Evolutionary conservation across 2,797 vertebrate species (phyloP), one percentile per base, ranked within the genome.

Genomic region (Acropternis orthonyx): DNA sequence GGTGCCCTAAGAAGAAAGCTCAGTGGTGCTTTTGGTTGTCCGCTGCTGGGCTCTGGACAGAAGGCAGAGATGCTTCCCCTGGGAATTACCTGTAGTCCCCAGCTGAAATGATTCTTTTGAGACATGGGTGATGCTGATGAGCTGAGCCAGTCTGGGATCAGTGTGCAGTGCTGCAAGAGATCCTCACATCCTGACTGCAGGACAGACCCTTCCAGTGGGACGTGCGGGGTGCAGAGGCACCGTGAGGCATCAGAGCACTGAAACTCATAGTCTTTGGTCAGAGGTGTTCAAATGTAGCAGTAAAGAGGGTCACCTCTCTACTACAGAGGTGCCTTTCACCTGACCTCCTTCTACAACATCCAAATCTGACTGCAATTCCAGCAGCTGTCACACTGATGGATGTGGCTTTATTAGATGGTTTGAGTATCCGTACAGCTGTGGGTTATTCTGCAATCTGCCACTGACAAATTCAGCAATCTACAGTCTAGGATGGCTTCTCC

Each of bases 141-240:
- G 17, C 87, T 74, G 88, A 87, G 59, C 39, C 16, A 2, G 52
- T 51, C 46, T 8, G 39, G 32, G 43, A 66, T 10, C 2, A 1
- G 23, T 2, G 13, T 55, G 67, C n/a, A 56, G 36, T 3, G 1
- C 59, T 10, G 4, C 0, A 0, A 1, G 20, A n/a, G 48, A 39
- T 73, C 65, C 56, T 82, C 63, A 3, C 1, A 4, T 48, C 34
- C 65, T n/a, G 5, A 9, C 23, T 44, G n/a, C 20, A 56, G 51
- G 59, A 18, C 48, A 39, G 67, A 63, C 24, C 41, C 32, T 59
- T 55, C 55, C 66, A 55, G 28, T 1, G 22, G 58, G 34, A 21
- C 79, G 34, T 1, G 2, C 30, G 34, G 48, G 19, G 34, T 77
- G 28, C 61, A 49, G 62, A 76, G 76, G 39, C 37, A 26, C 55